A percentile compares a stretch with the other conserved stretches of the same genome.
Conservation (phyloP, 2,888 invertebrate species). For the Glaucopsyche alexis region DNA sequence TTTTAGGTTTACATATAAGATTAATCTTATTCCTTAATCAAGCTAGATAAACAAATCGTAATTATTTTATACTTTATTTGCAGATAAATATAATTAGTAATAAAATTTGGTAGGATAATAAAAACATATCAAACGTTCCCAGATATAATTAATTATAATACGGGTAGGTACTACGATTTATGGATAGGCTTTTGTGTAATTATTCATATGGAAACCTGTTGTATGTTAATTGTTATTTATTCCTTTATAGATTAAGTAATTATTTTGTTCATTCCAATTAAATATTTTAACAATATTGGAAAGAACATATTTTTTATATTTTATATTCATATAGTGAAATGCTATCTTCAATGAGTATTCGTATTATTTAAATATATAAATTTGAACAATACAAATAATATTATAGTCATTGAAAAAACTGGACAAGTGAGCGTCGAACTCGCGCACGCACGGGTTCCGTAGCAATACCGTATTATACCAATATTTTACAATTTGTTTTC, state of each 20-base stretch:
- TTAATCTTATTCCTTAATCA: too few species aligned
- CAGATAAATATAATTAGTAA: background rate
- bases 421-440: too few species aligned
- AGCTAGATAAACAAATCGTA: background rate
- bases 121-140: background rate
- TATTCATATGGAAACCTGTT: background rate
- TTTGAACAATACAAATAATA: too few species aligned
- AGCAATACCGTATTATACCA: too few species aligned
- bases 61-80: background rate
- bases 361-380: too few species aligned
- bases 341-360: too few species aligned
- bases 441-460: too few species aligned
- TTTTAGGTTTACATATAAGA: background rate
- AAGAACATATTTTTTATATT: too few species aligned
- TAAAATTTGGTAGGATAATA: background rate
- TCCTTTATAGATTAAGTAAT: background rate
- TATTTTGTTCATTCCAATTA: background rate
- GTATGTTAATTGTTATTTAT: background rate
- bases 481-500: too few species aligned
- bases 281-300: background rate
- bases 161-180: constrained; percentile 2
- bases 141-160: constrained; percentile 1
- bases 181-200: background rate
- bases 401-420: too few species aligned
- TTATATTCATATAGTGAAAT: too few species aligned